phyloP scores from a whole-genome alignment of 2,113 vertebrate genomes.

The Trinectes maculatus region DNA sequence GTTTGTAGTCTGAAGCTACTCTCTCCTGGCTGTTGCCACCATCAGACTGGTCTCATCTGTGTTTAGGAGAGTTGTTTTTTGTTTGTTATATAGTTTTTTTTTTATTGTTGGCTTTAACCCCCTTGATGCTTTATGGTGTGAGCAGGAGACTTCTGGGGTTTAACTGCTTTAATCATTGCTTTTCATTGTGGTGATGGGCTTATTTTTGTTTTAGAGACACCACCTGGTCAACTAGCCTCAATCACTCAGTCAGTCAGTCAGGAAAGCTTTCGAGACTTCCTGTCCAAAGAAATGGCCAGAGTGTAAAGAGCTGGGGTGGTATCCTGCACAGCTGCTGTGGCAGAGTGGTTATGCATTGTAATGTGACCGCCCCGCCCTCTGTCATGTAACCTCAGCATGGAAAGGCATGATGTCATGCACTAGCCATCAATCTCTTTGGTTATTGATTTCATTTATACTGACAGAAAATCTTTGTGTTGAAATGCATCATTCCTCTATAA shows the following conservation, averaged over 20 bases:
- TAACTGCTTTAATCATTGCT: conserved; percentile 2
- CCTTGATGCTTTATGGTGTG: conserved; percentile 1
- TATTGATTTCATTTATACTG: neutral
- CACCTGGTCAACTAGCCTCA: neutral
- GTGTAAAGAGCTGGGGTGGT: neutral
- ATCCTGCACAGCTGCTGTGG: neutral
- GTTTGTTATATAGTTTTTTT: no score
- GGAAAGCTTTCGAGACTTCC: no score
- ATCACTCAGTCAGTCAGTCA: no score
- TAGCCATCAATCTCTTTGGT: neutral
- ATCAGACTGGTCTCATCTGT: neutral
- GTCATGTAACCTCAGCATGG: neutral
- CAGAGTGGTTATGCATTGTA: neutral
- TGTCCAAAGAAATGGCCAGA: neutral
- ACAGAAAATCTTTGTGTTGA: neutral
- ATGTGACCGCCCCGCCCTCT: neutral
- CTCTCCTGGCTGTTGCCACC: neutral
- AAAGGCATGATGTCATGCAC: conserved; percentile 10
- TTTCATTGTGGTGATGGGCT: conserved; percentile 1
- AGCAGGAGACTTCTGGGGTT: conserved; percentile 7
- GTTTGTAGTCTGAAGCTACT: neutral
- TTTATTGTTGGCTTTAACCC: neutral
- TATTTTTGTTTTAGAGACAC: neutral
- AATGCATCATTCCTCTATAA: neutral
- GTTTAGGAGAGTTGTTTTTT: no score